These are phyloP conservation scores for Nomada fabriciana DNA, from an alignment of 2,888 invertebrate species.

Conservation along the genomic window DNA sequence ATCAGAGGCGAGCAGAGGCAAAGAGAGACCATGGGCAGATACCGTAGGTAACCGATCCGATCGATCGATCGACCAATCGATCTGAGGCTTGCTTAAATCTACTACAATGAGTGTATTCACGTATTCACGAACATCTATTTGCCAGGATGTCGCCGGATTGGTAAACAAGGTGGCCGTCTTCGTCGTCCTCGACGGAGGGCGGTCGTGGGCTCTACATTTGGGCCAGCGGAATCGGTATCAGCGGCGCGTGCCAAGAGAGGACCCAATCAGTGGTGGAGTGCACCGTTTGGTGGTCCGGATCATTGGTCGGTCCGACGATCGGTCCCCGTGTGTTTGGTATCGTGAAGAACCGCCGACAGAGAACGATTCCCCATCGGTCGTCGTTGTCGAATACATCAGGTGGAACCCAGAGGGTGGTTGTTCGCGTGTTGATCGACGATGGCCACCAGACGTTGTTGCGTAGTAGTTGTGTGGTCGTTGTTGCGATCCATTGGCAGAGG, in stretches of 20 bases:
- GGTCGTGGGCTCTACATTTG: slow-evolving; percentile 91
- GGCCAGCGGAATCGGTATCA: slow-evolving; percentile 77
- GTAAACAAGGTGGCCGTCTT: slow-evolving; percentile 99
- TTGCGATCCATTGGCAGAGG: slow-evolving; percentile 17
- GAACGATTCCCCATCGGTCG: slow-evolving; percentile 44
- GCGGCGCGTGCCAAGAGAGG: slow-evolving; percentile 69
- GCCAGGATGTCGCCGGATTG: slow-evolving; percentile 99
- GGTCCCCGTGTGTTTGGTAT: slow-evolving; percentile 59
- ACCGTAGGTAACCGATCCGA: slow-evolving; percentile 71
- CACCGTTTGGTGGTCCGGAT: slow-evolving; percentile 61
- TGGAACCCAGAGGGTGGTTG: slow-evolving; percentile 2
- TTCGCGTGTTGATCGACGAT: slow-evolving; percentile 31
- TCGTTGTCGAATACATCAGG: slow-evolving; percentile 52
- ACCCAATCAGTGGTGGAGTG: slow-evolving; percentile 61
- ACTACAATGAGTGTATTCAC: slow-evolving; percentile 85
- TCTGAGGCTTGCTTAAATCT: slow-evolving; percentile 81
- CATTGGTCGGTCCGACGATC: slow-evolving; percentile 60
- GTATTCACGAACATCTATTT: slow-evolving; percentile 99
- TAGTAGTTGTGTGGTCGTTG: slow-evolving; percentile 30
- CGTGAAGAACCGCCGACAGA: slow-evolving; percentile 49
- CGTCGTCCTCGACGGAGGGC: slow-evolving; percentile 99
- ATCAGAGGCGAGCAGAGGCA: slow-evolving; percentile 48
- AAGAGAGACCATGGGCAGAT: slow-evolving; percentile 67
- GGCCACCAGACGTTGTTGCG: slow-evolving; percentile 22
- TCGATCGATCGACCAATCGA: slow-evolving; percentile 72